Conservation (phyloP, 1,140 invertebrate species). For the Panagrolaimus sp. region DNA sequence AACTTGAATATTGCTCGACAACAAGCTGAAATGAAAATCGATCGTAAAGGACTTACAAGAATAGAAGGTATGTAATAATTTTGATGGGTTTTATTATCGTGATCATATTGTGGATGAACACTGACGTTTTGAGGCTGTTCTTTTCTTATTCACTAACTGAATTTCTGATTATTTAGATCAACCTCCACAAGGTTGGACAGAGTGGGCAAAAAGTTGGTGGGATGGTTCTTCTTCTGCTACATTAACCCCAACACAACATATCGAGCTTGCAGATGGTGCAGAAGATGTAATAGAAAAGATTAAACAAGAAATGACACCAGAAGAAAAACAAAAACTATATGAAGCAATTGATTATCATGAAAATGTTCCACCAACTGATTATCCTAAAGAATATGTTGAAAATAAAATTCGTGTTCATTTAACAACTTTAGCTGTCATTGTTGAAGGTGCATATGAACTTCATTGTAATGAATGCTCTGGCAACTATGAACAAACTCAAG, state of each 20-base stretch:
- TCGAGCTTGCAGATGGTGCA: not conserved
- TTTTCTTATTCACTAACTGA: no score
- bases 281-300: constrained; percentile 19
- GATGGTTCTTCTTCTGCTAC: constrained; percentile 56
- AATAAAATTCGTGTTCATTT: constrained; percentile 47
- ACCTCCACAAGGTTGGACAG: constrained; percentile 57
- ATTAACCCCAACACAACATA: constrained; percentile 33
- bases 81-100: no score
- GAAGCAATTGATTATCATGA: constrained; percentile 84
- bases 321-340: constrained; percentile 86
- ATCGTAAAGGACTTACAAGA: constrained; percentile 62
- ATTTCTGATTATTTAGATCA: no score
- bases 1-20: constrained; percentile 86
- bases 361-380: constrained; percentile 56
- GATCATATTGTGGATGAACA: no score
- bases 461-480: constrained; percentile 57
- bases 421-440: constrained; percentile 29
- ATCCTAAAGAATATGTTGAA: constrained; percentile 56
- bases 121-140: no score
- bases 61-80: constrained; percentile 29
- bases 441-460: constrained; percentile 57
- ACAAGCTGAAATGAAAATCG: constrained; percentile 75
- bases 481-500: no score
- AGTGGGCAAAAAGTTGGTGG: constrained; percentile 65
- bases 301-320: constrained; percentile 68